Evolutionary conservation across 2,888 invertebrate genomes (phyloP), one percentile per base, ranked within the genome.

Genomic region (Lomographa bimaculata): DNA sequence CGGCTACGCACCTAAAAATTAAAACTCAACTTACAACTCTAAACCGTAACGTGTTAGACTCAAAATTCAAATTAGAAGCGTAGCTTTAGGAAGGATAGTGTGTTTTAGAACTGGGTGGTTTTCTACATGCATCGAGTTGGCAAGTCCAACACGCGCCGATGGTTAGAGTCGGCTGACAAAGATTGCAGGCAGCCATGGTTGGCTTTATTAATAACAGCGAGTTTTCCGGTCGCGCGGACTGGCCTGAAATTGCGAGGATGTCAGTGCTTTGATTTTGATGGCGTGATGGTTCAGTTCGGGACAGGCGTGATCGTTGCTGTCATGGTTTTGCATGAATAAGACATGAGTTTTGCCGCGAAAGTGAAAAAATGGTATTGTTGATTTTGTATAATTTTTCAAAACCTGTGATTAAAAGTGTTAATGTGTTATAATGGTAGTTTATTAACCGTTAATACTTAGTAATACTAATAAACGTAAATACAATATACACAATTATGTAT

Each of bases 201-300:
- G 69, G 73, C 73, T 79, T 79, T 84, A 86, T 82, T 86, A 86
- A 76, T 78, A 79, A 77, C 74, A 59, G 58, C 63, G 54, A 58
- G 74, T 77, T 80, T 81, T 78, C 75, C 78, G 70, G 69, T 60
- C 55, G 67, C 68, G 68, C 74, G 70, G 45, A 37, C 46, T 46
- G 49, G 39, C 55, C 46, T 29, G 35, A 27, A 42, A 38, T 43
- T 40, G 61, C 54, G 60, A 47, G 42, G 30, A 44, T 53, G 47
- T 51, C 55, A 50, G 39, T 48, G 48, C 50, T 59, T 62, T 60
- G 50, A 55, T 65, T 57, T 24, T 42, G 26, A 37, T 42, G 41
- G 23, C 9, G 26, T 12, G 34, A 7, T 23, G 14, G 14, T n/a
- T n/a, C n/a, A n/a, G n/a, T n/a, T n/a, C n/a, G n/a, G n/a, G n/a